A percentile compares a stretch with the other conserved stretches of the same genome.
Evolutionary conservation across 2,797 vertebrate species (phyloP).

Genomic region (Diplodus puntazzo): DNA sequence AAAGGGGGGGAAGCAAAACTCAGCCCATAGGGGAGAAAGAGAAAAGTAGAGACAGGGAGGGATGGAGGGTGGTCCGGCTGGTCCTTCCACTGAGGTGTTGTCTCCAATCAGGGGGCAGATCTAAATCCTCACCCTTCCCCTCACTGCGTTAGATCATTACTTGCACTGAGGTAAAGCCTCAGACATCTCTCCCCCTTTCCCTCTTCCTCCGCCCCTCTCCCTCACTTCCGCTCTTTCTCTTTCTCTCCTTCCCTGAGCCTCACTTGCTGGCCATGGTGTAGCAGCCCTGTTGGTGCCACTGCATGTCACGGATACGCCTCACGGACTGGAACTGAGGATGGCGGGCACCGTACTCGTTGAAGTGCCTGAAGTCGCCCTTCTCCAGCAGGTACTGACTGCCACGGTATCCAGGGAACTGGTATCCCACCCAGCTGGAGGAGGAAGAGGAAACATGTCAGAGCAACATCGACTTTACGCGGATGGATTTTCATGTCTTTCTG

Average conservation of each 20-base stretch:
- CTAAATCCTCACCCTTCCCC: conserved; percentile 64
- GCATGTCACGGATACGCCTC: conserved; percentile 90
- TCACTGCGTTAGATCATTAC: conserved; percentile 50
- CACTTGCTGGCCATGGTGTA: conserved; percentile 89
- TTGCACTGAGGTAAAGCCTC: conserved; percentile 71
- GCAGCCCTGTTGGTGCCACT: conserved; percentile 89
- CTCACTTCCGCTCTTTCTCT: conserved; percentile 84
- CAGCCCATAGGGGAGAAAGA: conserved; percentile 84
- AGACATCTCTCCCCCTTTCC: conserved; percentile 84
- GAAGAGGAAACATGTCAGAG: not conserved
- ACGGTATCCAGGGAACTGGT: conserved; percentile 90
- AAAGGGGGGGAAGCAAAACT: conserved; percentile 72
- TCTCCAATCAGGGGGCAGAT: conserved; percentile 55
- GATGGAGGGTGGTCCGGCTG: conserved; percentile 61
- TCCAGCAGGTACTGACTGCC: conserved; percentile 90
- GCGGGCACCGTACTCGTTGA: conserved; percentile 87
- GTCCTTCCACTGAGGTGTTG: conserved; percentile 64
- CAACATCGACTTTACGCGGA: not conserved
- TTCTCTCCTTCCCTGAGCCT: conserved; percentile 84
- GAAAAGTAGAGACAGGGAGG: conserved; percentile 80
- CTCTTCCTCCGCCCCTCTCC: conserved; percentile 85
- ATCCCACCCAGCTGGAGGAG: conserved; percentile 84
- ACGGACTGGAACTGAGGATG: conserved; percentile 88
- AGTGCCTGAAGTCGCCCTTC: conserved; percentile 89
- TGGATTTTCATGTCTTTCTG: not conserved